Conservation (phyloP, 2,113 vertebrate species). For the Hemicordylus capensis region DNA sequence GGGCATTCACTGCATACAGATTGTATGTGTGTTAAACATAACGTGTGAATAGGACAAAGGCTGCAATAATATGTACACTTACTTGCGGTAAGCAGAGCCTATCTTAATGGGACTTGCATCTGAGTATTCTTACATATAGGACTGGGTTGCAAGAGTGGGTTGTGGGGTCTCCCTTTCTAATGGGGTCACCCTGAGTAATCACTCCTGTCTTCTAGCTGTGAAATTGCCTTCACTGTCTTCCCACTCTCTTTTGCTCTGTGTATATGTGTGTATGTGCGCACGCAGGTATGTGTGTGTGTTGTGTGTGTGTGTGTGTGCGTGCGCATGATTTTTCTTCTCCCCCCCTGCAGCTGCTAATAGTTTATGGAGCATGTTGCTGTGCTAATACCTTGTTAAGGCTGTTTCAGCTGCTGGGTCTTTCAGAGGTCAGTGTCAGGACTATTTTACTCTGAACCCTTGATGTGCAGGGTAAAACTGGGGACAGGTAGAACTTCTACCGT, state of each 20-base stretch:
- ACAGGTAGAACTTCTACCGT: conserved; percentile 63
- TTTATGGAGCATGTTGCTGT: conserved; percentile 63
- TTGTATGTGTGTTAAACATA: no score
- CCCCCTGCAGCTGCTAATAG: conserved; percentile 75
- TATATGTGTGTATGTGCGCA: rapidly evolving
- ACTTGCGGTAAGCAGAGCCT: neutral
- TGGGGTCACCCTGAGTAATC: neutral
- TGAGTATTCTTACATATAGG: neutral
- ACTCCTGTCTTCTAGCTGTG: neutral
- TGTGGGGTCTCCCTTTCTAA: neutral
- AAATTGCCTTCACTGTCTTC: neutral
- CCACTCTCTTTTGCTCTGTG: neutral
- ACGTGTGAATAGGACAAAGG: no score
- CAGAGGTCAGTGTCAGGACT: conserved; percentile 81
- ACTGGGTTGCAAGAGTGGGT: neutral
- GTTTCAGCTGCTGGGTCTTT: conserved; percentile 78
- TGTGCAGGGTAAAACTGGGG: conserved; percentile 68
- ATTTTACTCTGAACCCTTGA: conserved; percentile 78
- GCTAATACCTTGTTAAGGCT: conserved; percentile 83
- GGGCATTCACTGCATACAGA: no score
- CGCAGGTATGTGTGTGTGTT: no score
- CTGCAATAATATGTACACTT: neutral
- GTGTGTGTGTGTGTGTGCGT: no score
- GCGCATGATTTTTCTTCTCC: rapidly evolving
- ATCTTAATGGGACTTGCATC: neutral